Conservation (phyloP, 1,140 invertebrate species). For the Propsilocerus akamusi region DNA sequence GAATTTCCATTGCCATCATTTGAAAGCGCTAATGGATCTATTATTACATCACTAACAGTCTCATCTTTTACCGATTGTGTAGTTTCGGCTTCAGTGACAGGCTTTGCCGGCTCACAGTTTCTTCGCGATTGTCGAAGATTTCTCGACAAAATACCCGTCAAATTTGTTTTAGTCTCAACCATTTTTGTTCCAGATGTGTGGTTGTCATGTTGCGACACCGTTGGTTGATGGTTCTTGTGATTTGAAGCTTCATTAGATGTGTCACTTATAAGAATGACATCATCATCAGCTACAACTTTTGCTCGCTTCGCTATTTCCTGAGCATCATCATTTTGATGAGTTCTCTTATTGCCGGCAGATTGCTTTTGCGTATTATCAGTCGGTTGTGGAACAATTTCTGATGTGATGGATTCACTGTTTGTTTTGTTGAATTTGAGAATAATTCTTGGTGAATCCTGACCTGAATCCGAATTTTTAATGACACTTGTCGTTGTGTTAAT, state of each 20-base stretch:
- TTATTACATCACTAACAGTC: not conserved
- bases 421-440: conserved; percentile 32
- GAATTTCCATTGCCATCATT: not conserved
- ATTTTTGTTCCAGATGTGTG: not conserved
- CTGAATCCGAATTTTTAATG: conserved; percentile 22
- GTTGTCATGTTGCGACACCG: not conserved
- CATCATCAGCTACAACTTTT: not conserved
- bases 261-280: not conserved
- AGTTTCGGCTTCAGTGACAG: not conserved
- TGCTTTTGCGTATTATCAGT: conserved; percentile 10
- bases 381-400: conserved; percentile 28
- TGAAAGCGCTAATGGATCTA: not conserved
- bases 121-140: not conserved
- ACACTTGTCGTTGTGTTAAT: conserved; percentile 22
- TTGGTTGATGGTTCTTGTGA: not conserved
- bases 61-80: not conserved
- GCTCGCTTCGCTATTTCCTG: not conserved
- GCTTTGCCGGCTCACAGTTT: not conserved
- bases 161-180: not conserved
- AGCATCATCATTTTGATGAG: not conserved
- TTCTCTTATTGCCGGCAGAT: not conserved
- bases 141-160: not conserved
- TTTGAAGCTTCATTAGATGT: not conserved
- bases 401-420: conserved; percentile 24
- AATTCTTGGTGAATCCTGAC: conserved; percentile 29